These are phyloP conservation scores for Aporophyla nigra DNA, from an alignment of 2,888 invertebrate genomes.

Conservation along the genomic window DNA sequence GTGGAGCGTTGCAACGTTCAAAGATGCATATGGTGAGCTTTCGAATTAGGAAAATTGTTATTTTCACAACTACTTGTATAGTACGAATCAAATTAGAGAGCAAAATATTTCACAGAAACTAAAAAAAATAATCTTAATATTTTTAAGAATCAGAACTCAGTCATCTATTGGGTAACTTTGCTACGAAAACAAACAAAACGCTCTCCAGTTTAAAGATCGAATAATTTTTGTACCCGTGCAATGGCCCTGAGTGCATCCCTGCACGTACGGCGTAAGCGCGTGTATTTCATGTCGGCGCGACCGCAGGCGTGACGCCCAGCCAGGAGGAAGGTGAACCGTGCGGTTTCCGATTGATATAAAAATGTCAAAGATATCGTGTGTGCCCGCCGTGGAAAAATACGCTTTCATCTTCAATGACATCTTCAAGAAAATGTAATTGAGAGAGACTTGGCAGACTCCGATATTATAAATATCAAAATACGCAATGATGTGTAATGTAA, in stretches of 20 bases:
- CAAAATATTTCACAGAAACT: not conserved
- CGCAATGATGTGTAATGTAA: constrained; percentile 34
- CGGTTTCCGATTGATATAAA: constrained; percentile 70
- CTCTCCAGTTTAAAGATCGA: not conserved
- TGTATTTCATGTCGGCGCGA: constrained; percentile 58
- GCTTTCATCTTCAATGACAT: constrained; percentile 55
- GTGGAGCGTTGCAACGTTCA: not conserved
- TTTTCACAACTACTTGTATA: not conserved
- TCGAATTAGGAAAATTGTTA: not conserved
- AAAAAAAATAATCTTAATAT: not conserved
- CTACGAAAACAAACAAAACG: not conserved
- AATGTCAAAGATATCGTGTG: constrained; percentile 57
- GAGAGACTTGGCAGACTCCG: constrained; percentile 53
- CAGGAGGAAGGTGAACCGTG: constrained; percentile 68
- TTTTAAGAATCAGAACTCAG: not conserved
- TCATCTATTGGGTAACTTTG: not conserved
- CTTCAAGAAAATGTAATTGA: constrained; percentile 38
- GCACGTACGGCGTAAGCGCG: constrained; percentile 36
- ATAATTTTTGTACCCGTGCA: not conserved
- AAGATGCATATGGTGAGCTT: not conserved
- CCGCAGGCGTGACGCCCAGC: constrained; percentile 60
- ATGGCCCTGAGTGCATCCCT: constrained; percentile 32
- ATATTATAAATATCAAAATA: constrained; percentile 43
- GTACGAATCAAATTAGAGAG: no score
- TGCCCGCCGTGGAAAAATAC: constrained; percentile 40